A percentile compares a stretch with the other conserved stretches of the same genome.
phyloP scores from a whole-genome alignment of 2,797 vertebrate species.

The Myiotriccus ornatus region DNA sequence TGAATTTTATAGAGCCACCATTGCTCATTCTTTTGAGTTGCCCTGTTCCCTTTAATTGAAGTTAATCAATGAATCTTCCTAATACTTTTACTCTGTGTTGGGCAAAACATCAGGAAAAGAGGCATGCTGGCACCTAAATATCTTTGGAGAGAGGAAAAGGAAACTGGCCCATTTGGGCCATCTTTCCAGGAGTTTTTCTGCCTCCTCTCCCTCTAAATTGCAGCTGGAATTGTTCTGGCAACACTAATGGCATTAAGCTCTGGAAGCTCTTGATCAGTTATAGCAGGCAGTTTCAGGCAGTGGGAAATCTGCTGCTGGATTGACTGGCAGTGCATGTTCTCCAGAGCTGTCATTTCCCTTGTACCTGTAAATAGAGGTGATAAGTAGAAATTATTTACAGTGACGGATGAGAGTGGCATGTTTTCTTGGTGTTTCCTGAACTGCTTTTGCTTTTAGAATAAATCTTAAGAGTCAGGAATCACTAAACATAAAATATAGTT shows the following conservation, averaged over 20 bases:
- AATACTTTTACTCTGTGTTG: background rate
- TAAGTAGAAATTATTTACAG: background rate
- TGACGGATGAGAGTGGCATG: background rate
- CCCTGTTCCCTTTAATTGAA: constrained; percentile 11
- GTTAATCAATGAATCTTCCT: background rate
- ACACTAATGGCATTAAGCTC: background rate
- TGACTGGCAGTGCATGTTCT: background rate
- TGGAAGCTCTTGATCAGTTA: background rate
- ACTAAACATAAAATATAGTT: background rate
- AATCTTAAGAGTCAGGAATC: background rate
- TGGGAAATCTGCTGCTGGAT: background rate
- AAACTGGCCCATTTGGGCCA: background rate
- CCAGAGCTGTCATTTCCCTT: background rate
- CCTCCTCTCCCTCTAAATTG: background rate
- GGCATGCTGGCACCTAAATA: background rate
- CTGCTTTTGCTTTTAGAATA: background rate
- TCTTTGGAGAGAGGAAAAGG: background rate
- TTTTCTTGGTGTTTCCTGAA: background rate
- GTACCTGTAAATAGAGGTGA: background rate
- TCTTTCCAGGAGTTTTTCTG: background rate
- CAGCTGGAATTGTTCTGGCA: background rate
- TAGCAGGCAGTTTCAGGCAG: background rate
- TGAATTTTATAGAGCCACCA: background rate
- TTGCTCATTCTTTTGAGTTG: background rate
- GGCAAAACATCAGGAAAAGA: background rate